Evolutionary conservation across 2,113 vertebrate species (phyloP), one percentile per base, ranked within the genome.

Genomic region (Laticauda laticaudata): DNA sequence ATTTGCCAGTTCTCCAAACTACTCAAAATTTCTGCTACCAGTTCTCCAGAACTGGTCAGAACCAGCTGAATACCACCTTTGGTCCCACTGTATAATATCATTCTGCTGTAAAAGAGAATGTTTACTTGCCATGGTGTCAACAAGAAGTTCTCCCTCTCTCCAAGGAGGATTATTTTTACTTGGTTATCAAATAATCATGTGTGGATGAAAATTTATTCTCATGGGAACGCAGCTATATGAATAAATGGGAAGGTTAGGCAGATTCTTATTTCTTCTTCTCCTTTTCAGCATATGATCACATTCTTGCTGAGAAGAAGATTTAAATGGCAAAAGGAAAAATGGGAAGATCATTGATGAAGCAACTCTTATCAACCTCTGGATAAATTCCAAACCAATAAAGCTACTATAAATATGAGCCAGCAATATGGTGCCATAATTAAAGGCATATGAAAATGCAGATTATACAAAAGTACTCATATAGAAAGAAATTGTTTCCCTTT

Each of bases 401-500:
- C 26, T 48, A 3, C 69, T 81, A 2, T 21, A 45, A 86, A 59
- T 57, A 57, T 34, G 61, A 91, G 69, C 53, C 34, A 45, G 55
- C 53, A 15, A 14, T 54, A 5, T 87, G 39, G 23, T 59, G 24
- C 81, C 48, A 24, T 61, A 88, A 43, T 56, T 45, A 92, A 92
- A 56, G 91, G 87, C 59, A 89, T 21, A 56, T 29, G 1, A 61
- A 55, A 88, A 55, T 92, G 51, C 29, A 61, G n/a, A 39, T 88
- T 92, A 88, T 20, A 21, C 51, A 75, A 53, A 88, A 43, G 34
- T 89, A 26, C 24, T 21, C 57, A 34, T 24, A 81, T 55, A 18
- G 24, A 87, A 81, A 89, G 61, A 92, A 92, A 75, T 14, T 92
- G 92, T 92, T 89, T 64, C 56, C 15, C n/a, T 6, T 75, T 51